Percentiles rank a stretch among this genome's conserved stretches.
Evolutionary conservation across 2,797 vertebrate species (phyloP).

Genomic region (Melanotaenia maccullochi): DNA sequence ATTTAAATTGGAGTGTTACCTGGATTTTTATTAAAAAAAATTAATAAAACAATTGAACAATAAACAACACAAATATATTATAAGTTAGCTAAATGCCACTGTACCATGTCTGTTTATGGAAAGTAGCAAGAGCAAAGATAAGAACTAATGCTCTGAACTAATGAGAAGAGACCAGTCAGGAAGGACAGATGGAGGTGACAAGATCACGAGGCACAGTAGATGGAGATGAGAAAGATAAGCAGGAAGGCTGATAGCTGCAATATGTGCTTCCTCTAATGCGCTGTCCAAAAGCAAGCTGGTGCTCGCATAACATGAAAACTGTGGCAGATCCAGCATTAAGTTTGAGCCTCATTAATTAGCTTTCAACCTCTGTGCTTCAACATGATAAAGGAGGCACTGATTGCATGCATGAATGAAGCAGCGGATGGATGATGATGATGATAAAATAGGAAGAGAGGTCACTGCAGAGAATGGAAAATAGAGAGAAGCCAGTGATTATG

Average conservation of each 20-base stretch:
- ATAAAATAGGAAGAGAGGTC: not conserved
- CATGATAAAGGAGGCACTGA: conserved; percentile 55
- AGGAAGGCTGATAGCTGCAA: conserved; percentile 35
- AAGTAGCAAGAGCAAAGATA: not conserved
- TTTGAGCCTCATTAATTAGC: conserved; percentile 68
- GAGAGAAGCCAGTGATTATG: not conserved
- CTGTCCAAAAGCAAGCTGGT: conserved; percentile 21
- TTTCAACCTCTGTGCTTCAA: conserved; percentile 57
- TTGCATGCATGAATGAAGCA: conserved; percentile 46
- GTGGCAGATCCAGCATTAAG: conserved; percentile 47
- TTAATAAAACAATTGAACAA: not conserved
- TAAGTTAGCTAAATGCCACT: not conserved
- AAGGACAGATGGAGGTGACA: conserved; percentile 48
- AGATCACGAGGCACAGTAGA: conserved; percentile 10
- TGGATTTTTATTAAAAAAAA: not conserved
- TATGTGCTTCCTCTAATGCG: conserved; percentile 21
- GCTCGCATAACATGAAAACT: conserved; percentile 49
- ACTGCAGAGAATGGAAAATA: not conserved
- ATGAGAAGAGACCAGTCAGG: conserved; percentile 8
- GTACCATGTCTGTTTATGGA: not conserved
- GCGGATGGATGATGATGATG: conserved; percentile 1
- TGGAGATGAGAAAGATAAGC: conserved; percentile 26
- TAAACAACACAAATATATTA: not conserved
- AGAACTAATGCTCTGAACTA: not conserved
- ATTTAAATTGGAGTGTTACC: too few species aligned